Evolutionary conservation across 2,113 vertebrate genomes (phyloP), one percentile per base, ranked within the genome.

Genomic region (Colinus virginianus): DNA sequence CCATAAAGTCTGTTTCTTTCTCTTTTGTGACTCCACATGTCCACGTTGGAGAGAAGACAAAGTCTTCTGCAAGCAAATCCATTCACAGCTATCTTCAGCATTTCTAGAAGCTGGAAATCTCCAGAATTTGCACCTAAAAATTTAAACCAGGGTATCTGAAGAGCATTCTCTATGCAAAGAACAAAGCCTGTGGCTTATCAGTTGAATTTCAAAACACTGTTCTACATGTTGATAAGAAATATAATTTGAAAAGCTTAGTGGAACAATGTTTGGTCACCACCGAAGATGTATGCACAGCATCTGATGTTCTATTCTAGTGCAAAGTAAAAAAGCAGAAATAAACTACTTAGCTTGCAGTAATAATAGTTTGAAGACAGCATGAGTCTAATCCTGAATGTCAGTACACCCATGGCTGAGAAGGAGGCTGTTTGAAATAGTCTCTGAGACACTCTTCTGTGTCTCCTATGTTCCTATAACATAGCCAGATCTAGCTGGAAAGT

Each of bases 201-300:
- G 17, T 7, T 49, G 12, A 8, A 3, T 78, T 78, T 87, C 16
- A 46, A 75, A 78, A 64, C 6, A 63, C 6, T 74, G 49, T 42
- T 84, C 21, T 51, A 2, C 22, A 20, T 19, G 4, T 4, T 36
- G 28, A 26, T 56, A 83, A 17, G 23, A 70, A 78, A 62, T 21
- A 51, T 1, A 55, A 2, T 19, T 84, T 38, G 12, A 76, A 63
- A 56, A 81, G 4, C 3, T 45, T 45, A 67, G 21, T 55, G 23
- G 1, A 22, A 9, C 7, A 55, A 84, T 78, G 9, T 21, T 87
- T 71, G 7, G 2, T 59, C 4, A 7, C 32, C 19, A 25, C 3
- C 4, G 8, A 45, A 28, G n/a, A 18, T 2, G 0, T 32, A 40
- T 14, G 6, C 8, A 42, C 13, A 59, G 5, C 14, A 74, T 20